Conservation (phyloP, 2,888 invertebrate species). For the Nomada flava region DNA sequence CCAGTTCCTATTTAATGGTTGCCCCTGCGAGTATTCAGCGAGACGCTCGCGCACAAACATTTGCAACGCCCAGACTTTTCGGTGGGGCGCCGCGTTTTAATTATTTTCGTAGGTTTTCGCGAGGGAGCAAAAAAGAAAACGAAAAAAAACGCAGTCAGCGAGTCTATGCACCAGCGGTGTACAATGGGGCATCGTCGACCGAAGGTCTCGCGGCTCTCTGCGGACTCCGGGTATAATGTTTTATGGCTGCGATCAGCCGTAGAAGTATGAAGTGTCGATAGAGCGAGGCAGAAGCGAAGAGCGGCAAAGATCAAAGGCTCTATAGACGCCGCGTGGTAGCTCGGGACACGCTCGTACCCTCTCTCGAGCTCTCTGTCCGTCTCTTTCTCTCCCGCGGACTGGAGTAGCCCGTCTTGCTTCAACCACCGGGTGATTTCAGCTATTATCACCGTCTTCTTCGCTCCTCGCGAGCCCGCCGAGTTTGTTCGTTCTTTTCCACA, state of each 20-base stretch:
- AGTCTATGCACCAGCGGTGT: constrained; percentile 73
- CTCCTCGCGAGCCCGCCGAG: constrained; percentile 32
- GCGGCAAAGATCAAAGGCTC: constrained; percentile 83
- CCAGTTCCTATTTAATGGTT: not conserved
- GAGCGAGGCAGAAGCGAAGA: constrained; percentile 83
- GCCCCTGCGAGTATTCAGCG: not conserved
- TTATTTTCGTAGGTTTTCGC: constrained; percentile 50
- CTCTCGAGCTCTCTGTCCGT: constrained; percentile 24
- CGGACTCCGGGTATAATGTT: constrained; percentile 81
- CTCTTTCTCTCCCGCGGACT: constrained; percentile 47
- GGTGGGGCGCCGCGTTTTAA: constrained; percentile 47
- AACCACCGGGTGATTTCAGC: constrained; percentile 51
- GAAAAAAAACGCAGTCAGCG: constrained; percentile 28
- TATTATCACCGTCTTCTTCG: constrained; percentile 56
- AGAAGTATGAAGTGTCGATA: constrained; percentile 84
- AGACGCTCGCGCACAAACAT: not conserved
- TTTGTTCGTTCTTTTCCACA: constrained; percentile 48
- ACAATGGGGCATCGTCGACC: constrained; percentile 74
- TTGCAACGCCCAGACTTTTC: constrained; percentile 5
- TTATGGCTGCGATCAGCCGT: constrained; percentile 83
- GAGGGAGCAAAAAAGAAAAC: constrained; percentile 25
- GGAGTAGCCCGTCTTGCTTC: constrained; percentile 13
- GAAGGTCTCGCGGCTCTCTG: constrained; percentile 61
- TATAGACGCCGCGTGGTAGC: constrained; percentile 79
- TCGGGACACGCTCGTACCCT: constrained; percentile 60